These are phyloP conservation scores for Hippocampus mohnikei DNA, from an alignment of 2,113 vertebrate species.

Conservation along the genomic window DNA sequence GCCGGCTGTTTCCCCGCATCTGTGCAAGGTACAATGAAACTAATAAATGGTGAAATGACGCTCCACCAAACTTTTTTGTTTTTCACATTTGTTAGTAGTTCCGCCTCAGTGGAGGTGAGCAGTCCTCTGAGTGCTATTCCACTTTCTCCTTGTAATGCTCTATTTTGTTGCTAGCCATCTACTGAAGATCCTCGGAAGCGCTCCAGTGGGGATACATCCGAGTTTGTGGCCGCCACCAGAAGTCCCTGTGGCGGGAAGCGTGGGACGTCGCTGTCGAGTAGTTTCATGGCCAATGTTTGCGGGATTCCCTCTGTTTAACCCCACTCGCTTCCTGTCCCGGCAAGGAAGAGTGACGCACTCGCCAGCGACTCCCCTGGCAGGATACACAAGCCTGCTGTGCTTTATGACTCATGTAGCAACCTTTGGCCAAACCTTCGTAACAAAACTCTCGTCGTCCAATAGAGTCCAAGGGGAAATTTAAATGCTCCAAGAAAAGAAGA, in stretches of 20 bases:
- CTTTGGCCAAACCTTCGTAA: slow-evolving; percentile 1
- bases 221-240: not conserved
- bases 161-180: not conserved
- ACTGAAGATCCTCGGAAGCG: not conserved
- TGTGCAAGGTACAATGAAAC: not conserved
- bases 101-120: not conserved
- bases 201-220: not conserved
- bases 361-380: slow-evolving; percentile 10
- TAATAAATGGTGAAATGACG: not conserved
- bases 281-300: slow-evolving; percentile 3
- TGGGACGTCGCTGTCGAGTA: slow-evolving; percentile 2
- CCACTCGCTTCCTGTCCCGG: slow-evolving; percentile 1
- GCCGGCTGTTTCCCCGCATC: not conserved
- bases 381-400: not conserved
- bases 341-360: slow-evolving; percentile 4
- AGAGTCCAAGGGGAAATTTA: not conserved
- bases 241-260: slow-evolving; percentile 8
- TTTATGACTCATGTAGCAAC: slow-evolving; percentile 5
- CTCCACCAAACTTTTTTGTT: not conserved
- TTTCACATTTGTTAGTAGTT: not conserved
- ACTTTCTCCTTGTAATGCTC: not conserved
- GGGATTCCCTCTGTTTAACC: slow-evolving; percentile 9
- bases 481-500: not conserved
- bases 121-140: not conserved
- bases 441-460: not conserved